phyloP scores from a whole-genome alignment of 2,888 invertebrate species.

The Amphipyra berbera region DNA sequence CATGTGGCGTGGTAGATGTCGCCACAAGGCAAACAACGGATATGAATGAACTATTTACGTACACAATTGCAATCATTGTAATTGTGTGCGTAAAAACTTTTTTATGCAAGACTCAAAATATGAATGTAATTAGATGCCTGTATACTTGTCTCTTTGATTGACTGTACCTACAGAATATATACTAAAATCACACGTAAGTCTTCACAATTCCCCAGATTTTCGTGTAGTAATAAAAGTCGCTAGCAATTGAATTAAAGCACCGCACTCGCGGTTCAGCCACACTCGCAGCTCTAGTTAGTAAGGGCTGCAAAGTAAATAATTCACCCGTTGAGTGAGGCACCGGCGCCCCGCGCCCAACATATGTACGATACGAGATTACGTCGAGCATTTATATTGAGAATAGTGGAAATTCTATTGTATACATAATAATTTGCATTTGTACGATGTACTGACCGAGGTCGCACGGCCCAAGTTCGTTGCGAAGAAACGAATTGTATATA shows the following conservation, averaged over 20 bases:
- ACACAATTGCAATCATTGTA: no score
- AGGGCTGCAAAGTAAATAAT: constrained; percentile 64
- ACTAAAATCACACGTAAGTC: constrained; percentile 8
- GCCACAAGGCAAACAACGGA: no score
- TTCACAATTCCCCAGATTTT: constrained; percentile 18
- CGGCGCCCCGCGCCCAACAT: constrained; percentile 66
- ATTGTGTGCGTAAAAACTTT: no score
- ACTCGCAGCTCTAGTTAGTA: constrained; percentile 45
- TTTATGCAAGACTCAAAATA: no score
- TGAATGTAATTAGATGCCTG: no score
- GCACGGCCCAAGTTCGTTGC: constrained; percentile 48
- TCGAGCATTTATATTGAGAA: constrained; percentile 79
- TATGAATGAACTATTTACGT: no score
- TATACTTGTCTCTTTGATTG: no score
- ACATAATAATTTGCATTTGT: constrained; percentile 75
- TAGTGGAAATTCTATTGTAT: constrained; percentile 74
- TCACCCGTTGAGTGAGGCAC: constrained; percentile 89
- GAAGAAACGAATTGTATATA: constrained; percentile 58
- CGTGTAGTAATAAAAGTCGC: constrained; percentile 8
- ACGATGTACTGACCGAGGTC: constrained; percentile 57
- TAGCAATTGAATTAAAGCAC: constrained; percentile 9
- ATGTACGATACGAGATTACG: constrained; percentile 69
- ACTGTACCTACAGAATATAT: constrained; percentile 14
- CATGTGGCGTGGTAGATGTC: no score
- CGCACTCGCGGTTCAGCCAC: constrained; percentile 41